Evolutionary conservation across 1,140 invertebrate species (phyloP).

Genomic region (Belonocnema kinseyi): DNA sequence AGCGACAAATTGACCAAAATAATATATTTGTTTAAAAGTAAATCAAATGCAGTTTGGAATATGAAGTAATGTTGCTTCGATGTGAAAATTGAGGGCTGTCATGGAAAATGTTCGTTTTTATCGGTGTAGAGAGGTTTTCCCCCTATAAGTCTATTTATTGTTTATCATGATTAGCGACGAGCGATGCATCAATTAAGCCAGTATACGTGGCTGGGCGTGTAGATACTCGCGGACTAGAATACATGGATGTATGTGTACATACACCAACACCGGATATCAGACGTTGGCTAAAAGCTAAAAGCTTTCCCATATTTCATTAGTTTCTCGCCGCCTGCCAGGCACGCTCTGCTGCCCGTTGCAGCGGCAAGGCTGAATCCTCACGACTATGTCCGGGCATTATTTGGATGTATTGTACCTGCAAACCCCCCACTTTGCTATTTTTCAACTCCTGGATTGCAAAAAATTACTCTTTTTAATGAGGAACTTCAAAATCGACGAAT

Average conservation of each 20-base stretch:
- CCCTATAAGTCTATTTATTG: constrained; percentile 66
- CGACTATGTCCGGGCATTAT: constrained; percentile 7
- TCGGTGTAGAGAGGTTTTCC: constrained; percentile 45
- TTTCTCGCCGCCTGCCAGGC: constrained; percentile 60
- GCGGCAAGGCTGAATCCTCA: constrained; percentile 54
- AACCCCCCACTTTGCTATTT: not conserved
- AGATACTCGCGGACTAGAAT: constrained; percentile 48
- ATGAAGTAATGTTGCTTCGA: not conserved
- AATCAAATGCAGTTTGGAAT: no score
- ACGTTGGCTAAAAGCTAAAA: constrained; percentile 73
- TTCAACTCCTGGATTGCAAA: not conserved
- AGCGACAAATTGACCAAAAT: no score
- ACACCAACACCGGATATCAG: constrained; percentile 61
- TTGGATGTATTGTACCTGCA: not conserved
- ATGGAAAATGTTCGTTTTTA: constrained; percentile 36
- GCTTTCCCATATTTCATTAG: constrained; percentile 74
- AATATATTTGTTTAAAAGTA: no score
- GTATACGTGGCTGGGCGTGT: constrained; percentile 46
- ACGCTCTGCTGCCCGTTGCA: constrained; percentile 50
- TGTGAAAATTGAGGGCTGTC: constrained; percentile 15
- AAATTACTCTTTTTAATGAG: not conserved
- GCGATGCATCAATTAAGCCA: constrained; percentile 68
- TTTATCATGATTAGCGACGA: constrained; percentile 67
- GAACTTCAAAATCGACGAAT: not conserved
- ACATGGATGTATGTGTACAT: constrained; percentile 47